phyloP scores from a whole-genome alignment of 2,113 vertebrate species.

The Oceanodroma tethys region DNA sequence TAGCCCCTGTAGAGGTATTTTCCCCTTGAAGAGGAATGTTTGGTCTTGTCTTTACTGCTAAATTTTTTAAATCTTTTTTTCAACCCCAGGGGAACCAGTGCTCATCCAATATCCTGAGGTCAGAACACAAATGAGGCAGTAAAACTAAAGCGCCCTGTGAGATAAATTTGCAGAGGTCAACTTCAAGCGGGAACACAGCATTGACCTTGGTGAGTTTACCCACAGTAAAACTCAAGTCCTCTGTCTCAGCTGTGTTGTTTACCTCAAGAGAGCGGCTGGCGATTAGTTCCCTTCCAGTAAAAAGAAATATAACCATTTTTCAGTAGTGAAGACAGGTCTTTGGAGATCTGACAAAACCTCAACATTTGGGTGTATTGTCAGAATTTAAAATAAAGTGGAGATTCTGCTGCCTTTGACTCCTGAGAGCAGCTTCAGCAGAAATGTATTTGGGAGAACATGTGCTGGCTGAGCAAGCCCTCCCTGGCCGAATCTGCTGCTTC shows the following conservation, averaged over 20 bases:
- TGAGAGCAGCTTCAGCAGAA: not conserved
- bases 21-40: slow-evolving; percentile 17
- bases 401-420: not conserved
- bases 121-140: not conserved
- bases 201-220: slow-evolving; percentile 25
- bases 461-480: not conserved
- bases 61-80: not conserved
- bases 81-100: not conserved
- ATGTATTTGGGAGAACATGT: not conserved
- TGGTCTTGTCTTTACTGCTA: slow-evolving; percentile 29
- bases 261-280: not conserved
- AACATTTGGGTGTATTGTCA: not conserved
- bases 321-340: not conserved
- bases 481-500: not conserved
- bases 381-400: not conserved
- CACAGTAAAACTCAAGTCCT: not conserved
- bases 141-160: not conserved
- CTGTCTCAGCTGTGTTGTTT: not conserved
- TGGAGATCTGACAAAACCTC: not conserved
- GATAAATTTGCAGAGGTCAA: slow-evolving; percentile 26
- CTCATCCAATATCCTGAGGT: slow-evolving; percentile 1
- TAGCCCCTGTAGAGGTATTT: slow-evolving; percentile 4
- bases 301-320: not conserved
- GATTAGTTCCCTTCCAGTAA: not conserved
- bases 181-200: not conserved